Evolutionary conservation across 2,888 invertebrate genomes (phyloP).

Genomic region (Acrobeloides nanus): DNA sequence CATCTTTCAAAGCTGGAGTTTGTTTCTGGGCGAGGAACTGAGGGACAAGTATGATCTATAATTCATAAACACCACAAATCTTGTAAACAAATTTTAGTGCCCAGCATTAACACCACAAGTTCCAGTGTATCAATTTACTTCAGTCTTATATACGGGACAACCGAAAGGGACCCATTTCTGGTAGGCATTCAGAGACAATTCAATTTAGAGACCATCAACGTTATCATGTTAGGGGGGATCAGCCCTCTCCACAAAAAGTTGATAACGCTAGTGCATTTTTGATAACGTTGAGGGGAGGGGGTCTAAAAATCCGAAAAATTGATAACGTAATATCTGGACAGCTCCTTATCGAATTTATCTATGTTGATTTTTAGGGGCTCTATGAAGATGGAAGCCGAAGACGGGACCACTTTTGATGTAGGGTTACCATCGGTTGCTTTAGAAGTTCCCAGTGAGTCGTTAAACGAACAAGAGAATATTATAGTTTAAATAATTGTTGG

Average conservation of each 20-base stretch:
- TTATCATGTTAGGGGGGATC: no score
- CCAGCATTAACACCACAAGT: constrained; percentile 23
- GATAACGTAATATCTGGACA: constrained; percentile 96
- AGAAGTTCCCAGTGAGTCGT: constrained; percentile 60
- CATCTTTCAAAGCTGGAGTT: constrained; percentile 68
- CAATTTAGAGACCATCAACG: no score
- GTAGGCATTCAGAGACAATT: no score
- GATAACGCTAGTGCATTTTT: constrained; percentile 37
- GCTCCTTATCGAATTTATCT: constrained; percentile 22
- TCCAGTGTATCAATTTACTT: constrained; percentile 43
- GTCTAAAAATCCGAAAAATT: no score
- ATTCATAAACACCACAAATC: neutral
- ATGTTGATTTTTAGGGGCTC: constrained; percentile 69
- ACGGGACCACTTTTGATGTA: constrained; percentile 92
- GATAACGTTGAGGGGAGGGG: constrained; percentile 61
- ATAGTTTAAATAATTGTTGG: no score
- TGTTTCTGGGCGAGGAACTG: constrained; percentile 28
- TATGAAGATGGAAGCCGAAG: constrained; percentile 90
- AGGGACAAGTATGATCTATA: constrained; percentile 10
- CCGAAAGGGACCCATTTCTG: no score
- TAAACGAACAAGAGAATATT: no score
- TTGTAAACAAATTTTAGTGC: constrained; percentile 5
- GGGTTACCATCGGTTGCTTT: constrained; percentile 92
- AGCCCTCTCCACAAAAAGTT: no score
- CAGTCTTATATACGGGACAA: no score